Evolutionary conservation across 2,888 invertebrate genomes (phyloP), one percentile per base, ranked within the genome.

Genomic region (Chymomyza procnemis): DNA sequence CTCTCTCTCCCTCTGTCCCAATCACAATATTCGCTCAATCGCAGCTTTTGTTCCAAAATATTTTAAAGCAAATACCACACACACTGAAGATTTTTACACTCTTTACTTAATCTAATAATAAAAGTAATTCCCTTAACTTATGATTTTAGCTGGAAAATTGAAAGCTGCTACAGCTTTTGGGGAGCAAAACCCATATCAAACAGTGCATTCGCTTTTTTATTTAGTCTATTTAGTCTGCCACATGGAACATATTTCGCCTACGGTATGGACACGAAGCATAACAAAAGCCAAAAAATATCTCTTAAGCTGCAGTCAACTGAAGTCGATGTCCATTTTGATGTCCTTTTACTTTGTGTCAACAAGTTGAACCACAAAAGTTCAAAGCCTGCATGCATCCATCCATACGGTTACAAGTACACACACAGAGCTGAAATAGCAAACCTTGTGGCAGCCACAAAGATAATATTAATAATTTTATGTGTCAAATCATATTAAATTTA

Each of bases 381-480:
- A 78, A 46, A 18, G 26, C 69, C 58, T 61, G 55, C 14, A 50
- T 19, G 19, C 50, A 50, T 2, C 16, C 50, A 50, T 2, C 16
- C 50, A 50, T 16, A 47, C 47, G 16, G n/a, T 4, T 16, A n/a
- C 47, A 50, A 14, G 21, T 54, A 21, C 12, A 14, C 21, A 14
- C 21, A 54, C 18, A 54, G 14, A 21, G 8, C 18, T 12, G 21
- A 19, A 52, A n/a, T n/a, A n/a, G 14, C 3, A 3, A n/a, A 9
- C 16, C 19, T n/a, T n/a, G n/a, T n/a, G n/a, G n/a, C n/a, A 18
- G 9, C 4, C 80, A 73, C 78, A 73, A 75, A 66, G 60, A 81
- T 80, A 81, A 84, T 79, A 78, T 84, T 80, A 78, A 72, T 80
- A 80, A 81, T 80, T 84, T 81, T 84, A 80, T 84, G 68, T 81